Base-by-base conservation (phyloP, 2,888 invertebrate species). In the Dasysyrphus albostriatus region DNA sequence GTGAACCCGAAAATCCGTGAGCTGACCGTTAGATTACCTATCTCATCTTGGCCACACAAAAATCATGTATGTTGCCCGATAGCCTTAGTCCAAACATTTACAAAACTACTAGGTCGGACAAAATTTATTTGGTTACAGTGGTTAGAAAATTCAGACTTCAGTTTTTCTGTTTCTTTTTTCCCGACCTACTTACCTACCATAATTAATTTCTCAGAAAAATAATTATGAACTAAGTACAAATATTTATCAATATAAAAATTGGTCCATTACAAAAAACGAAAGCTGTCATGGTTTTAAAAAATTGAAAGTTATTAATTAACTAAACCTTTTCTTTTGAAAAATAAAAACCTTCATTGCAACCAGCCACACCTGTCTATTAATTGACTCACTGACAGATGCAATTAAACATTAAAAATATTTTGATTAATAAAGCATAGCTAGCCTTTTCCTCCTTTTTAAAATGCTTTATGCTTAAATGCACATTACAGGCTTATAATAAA, bases 331-430 rank as follows among this genome's bases (percentile, higher is more conserved):
- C 19, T 24, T 39, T 24, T 58, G 16, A 3, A 37, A 59, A 19
- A 24, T 1, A 19, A 59, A 19, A 39, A 42, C 61, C 61, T 42
- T 61, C 61, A 42, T 14, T 39, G 16, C 58, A 39, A 24, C 12
- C 19, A 42, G 37, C 67, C 67, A 67, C 67, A 67, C 67, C 67
- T 67, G 67, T 49, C 65, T 34, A 67, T 67, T 49, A 32, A 67
- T 67, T 49, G 14, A 47, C 49, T 49, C 5, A 49, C 67, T 37
- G 67, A 67, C 67, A 67, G 67, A 16, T 67, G 67, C 67, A 67
- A 67, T 49, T 67, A 44, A 65, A 63, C n/a, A 10, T 32, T 10
- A 49, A 65, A 65, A 65, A 19, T 39, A 7, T 65, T 65, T 47
- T 16, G 32, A 65, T 65, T 65, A 47, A 47, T 65, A 47, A 42